Conservation (phyloP, 2,888 invertebrate species). For the Poecilobothrus nobilitatus region DNA sequence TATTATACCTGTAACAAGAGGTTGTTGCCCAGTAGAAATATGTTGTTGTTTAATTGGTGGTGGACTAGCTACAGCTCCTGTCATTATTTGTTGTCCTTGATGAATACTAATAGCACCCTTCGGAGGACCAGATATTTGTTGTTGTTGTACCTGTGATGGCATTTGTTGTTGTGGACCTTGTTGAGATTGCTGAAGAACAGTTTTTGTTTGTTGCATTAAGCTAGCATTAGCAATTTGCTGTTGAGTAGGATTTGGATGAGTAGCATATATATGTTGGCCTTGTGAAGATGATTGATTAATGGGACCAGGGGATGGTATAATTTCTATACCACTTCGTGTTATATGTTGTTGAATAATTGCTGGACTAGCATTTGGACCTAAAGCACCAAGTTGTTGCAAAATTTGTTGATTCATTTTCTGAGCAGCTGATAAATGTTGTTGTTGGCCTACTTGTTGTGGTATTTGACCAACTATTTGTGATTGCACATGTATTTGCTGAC, state of each 20-base stretch:
- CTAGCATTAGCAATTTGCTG: conserved; percentile 24
- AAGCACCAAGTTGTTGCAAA: conserved; percentile 30
- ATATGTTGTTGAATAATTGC: conserved; percentile 28
- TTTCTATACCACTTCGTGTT: conserved; percentile 19
- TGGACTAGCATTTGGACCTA: conserved; percentile 14
- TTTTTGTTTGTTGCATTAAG: conserved; percentile 30
- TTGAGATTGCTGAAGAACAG: conserved; percentile 21
- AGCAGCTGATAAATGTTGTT: conserved; percentile 5
- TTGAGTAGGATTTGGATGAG: conserved; percentile 14
- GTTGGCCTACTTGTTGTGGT: conserved; percentile 15
- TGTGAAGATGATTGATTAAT: conserved; percentile 35
- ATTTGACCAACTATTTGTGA: conserved; percentile 11
- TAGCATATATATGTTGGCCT: conserved; percentile 31
- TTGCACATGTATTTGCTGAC: conserved; percentile 14
- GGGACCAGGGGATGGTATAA: conserved; percentile 33
- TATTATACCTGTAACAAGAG: conserved; percentile 42
- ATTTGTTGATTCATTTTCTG: conserved; percentile 15
- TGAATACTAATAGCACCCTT: conserved; percentile 31
- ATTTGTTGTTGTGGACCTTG: neutral
- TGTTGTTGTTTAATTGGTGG: conserved; percentile 46
- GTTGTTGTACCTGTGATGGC: conserved; percentile 21
- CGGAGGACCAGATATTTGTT: conserved; percentile 21
- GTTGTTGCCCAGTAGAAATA: conserved; percentile 43
- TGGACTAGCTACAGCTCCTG: conserved; percentile 50
- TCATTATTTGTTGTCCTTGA: conserved; percentile 45